A percentile compares a stretch with the other conserved stretches of the same genome.
Evolutionary conservation across 2,797 vertebrate genomes (phyloP).

Genomic region (Rhinophrynus dorsalis): DNA sequence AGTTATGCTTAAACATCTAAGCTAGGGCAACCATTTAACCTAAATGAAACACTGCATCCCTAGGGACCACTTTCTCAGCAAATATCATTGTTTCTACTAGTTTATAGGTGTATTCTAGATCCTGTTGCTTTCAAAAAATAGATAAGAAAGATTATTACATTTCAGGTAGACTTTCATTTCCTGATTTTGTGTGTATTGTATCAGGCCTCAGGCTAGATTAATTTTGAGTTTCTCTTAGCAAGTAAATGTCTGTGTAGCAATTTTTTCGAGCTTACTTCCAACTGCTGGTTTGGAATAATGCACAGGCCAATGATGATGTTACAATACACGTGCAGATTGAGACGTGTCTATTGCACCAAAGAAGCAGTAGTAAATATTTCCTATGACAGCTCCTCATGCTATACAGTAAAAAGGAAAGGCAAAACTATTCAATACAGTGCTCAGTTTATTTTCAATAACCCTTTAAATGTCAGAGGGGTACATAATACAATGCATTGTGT

Average conservation of each 20-base stretch:
- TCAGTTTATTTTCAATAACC: not conserved
- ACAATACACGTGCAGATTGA: conserved; percentile 40
- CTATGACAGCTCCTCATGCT: not conserved
- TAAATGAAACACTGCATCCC: too few species aligned
- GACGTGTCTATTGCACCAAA: conserved; percentile 45
- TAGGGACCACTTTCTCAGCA: too few species aligned
- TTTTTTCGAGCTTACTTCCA: conserved; percentile 24
- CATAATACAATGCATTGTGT: too few species aligned
- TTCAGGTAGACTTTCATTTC: conserved; percentile 9
- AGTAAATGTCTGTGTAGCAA: conserved; percentile 29
- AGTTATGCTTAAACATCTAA: too few species aligned
- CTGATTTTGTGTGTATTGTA: not conserved
- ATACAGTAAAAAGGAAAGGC: not conserved
- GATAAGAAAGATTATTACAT: conserved; percentile 2
- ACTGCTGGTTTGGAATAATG: conserved; percentile 38
- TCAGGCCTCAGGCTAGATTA: conserved; percentile 5
- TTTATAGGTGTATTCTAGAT: too few species aligned
- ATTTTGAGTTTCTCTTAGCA: conserved; percentile 25
- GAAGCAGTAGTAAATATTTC: not conserved
- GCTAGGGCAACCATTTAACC: too few species aligned
- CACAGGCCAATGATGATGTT: conserved; percentile 12
- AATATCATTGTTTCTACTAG: too few species aligned
- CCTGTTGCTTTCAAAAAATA: too few species aligned
- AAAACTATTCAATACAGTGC: not conserved
- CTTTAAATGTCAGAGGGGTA: too few species aligned